A percentile compares a stretch with the other conserved stretches of the same genome.
Evolutionary conservation across 2,888 invertebrate species (phyloP).

Genomic region (Morpho deidamia): DNA sequence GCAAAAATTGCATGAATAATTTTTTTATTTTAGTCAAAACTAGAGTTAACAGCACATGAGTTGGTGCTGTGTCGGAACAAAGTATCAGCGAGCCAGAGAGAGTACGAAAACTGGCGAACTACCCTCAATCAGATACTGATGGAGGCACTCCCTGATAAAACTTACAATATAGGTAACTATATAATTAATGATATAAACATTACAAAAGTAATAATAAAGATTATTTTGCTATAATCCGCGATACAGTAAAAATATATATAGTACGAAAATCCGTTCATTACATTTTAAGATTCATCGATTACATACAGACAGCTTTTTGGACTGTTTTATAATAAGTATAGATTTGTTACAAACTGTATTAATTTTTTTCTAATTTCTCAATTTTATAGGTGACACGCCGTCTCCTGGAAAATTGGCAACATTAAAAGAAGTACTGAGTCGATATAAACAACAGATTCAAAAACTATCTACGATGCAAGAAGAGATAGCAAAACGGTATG

Average conservation of each 20-base stretch:
- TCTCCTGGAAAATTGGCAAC: slow-evolving; percentile 64
- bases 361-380: no score
- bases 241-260: no score
- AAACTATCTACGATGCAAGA: slow-evolving; percentile 57
- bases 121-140: slow-evolving; percentile 57
- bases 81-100: slow-evolving; percentile 47
- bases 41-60: slow-evolving; percentile 67
- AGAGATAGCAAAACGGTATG: slow-evolving; percentile 58
- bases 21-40: slow-evolving; percentile 52
- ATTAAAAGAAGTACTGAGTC: slow-evolving; percentile 58
- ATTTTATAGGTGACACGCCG: slow-evolving; percentile 50
- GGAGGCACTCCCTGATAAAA: slow-evolving; percentile 55
- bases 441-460: slow-evolving; percentile 59
- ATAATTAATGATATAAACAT: neutral
- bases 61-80: slow-evolving; percentile 58
- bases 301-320: no score
- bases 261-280: no score
- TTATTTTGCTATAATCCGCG: no score
- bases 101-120: slow-evolving; percentile 58
- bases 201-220: no score
- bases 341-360: no score
- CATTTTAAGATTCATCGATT: no score
- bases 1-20: no score
- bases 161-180: slow-evolving; percentile 42
- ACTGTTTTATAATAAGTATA: no score